Base-by-base conservation (phyloP, 1,140 invertebrate genomes). In the Eulimnadia texana region DNA sequence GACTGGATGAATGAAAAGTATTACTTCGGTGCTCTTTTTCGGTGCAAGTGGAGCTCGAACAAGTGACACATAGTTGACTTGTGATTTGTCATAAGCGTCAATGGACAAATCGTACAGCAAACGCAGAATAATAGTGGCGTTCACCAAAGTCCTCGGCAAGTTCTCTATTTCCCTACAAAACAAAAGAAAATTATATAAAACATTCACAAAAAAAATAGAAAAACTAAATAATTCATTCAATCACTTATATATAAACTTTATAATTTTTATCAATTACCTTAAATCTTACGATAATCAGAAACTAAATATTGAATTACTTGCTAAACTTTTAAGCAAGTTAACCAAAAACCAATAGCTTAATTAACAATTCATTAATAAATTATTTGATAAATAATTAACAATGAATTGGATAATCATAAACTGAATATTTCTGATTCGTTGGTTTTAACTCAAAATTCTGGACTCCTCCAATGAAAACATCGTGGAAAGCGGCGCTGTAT, bases 21-120 rank as follows among this genome's bases (percentile, higher is more conserved):
- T 49, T 22, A 42, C n/a, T 9, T n/a, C 33, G 47, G 13, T 50
- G 58, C 33, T 52, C 33, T 24, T 19, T 20, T 25, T 60, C 19
- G 29, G n/a, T 9, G 20, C n/a, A 6, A 52, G 19, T 10, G 23
- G n/a, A 6, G 51, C n/a, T 22, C 23, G 3, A 10, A 19, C 23
- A 33, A 29, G 27, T 22, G 55, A 57, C 55, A 33, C 20, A 47
- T 47, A 60, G 50, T 22, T 58, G 42, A 28, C 52, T 10, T 24
- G 50, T 3, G 47, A 29, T 16, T 51, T 28, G 68, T 95, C 91
- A 70, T 90, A 94, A 22, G 86, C 81, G 71, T 96, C 93, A 50
- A 95, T 75, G 0, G 92, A 89, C 55, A 95, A 86, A 69, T 95
- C 91, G 68, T 95, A 95, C 0, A 97, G 72, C 19, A 95, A 71